Base-by-base conservation (phyloP, 2,888 invertebrate genomes). In the Mythimna impura region DNA sequence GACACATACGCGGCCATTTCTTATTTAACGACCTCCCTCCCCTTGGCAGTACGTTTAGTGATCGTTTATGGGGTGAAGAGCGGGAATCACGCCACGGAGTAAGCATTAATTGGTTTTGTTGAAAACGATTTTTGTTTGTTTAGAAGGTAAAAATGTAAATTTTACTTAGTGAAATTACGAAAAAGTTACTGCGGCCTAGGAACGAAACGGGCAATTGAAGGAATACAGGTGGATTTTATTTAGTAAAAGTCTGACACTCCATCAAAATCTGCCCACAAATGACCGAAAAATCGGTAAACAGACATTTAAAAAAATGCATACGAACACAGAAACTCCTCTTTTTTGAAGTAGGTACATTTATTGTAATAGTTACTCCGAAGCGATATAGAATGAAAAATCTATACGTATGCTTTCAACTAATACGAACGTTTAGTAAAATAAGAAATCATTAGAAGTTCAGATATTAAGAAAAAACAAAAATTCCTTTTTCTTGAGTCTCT, bases 11-110 rank as follows among this genome's bases (percentile, higher is more conserved):
- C 65, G 54, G 73, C 61, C 62, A 62, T 82, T 80, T 75, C 71
- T 61, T 75, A 73, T 79, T 75, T 85, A 85, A 85, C 86, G 85
- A 85, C 76, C 76, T 50, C 68, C 7, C 22, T 30, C 66, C 83
- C 76, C 66, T 72, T 43, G 12, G 17, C 3, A n/a, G 22, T 30
- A 50, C 34, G 57, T 47, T 43, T 55, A 57, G 55, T 76, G 43
- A 62, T 36, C 64, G 66, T 52, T 50, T 67, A 60, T 57, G 63
- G 57, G 57, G 64, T 34, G 34, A n/a, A 52, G 17, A 54, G n/a
- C 36, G 30, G 57, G 68, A 55, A 77, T 54, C n/a, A 36, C 58
- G 3, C 30, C 4, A 54, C 36, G 25, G 36, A 60, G 63, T 17
- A 58, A 20, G 4, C 17, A 36, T 52, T 43, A 52, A n/a, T 36